Conservation (phyloP, 1,140 invertebrate genomes). For the Stegodyphus mimosarum region DNA sequence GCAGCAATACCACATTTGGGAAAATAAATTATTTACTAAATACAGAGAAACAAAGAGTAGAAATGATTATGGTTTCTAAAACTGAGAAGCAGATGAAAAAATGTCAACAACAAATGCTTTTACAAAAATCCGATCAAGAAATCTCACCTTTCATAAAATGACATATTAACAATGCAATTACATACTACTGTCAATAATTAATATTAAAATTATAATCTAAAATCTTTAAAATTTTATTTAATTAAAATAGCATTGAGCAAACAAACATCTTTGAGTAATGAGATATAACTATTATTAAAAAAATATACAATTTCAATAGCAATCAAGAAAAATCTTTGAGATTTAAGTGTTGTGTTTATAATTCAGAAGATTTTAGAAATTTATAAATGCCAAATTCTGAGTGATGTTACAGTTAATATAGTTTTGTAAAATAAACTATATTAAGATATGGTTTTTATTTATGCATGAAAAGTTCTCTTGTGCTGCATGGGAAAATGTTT, state of each 20-base stretch:
- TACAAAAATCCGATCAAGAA: not conserved
- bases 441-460: not conserved
- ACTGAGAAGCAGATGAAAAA: not conserved
- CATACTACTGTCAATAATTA: not conserved
- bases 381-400: constrained; percentile 9
- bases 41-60: not conserved
- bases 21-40: not conserved
- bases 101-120: not conserved
- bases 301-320: not conserved
- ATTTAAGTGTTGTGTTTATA: no score
- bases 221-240: not conserved
- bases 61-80: not conserved
- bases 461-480: constrained; percentile 21
- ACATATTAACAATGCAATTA: not conserved
- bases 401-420: not conserved
- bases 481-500: constrained; percentile 45
- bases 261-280: constrained; percentile 1
- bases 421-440: not conserved
- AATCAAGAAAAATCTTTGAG: no score
- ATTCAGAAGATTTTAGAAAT: no score
- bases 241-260: not conserved
- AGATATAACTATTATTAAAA: not conserved
- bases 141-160: not conserved
- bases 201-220: not conserved
- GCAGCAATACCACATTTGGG: not conserved